Percentiles rank a stretch among this genome's conserved stretches.
Evolutionary conservation across 2,113 vertebrate genomes (phyloP).

Genomic region (Bos javanicus): DNA sequence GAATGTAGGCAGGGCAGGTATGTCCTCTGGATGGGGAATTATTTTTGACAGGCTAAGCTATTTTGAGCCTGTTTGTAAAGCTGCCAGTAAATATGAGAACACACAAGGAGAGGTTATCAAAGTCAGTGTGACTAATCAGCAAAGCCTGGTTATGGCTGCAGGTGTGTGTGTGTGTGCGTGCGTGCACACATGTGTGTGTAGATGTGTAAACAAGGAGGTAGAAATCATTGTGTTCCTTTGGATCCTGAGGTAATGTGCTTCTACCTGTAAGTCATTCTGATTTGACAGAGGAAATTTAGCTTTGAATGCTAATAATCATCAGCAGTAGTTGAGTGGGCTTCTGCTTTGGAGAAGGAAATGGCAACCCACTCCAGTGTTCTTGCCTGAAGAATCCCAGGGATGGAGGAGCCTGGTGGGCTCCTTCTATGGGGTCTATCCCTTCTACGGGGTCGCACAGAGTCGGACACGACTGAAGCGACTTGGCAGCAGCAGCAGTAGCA

Average conservation of each 20-base stretch:
- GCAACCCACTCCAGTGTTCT: background rate
- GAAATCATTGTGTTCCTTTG: background rate
- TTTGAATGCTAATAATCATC: background rate
- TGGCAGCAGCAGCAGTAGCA: background rate
- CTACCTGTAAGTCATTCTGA: background rate
- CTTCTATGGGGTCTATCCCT: background rate
- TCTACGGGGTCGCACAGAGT: background rate
- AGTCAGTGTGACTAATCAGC: background rate
- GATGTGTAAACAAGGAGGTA: background rate
- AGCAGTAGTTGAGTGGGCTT: background rate
- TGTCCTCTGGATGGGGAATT: background rate
- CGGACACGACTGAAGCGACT: rapidly evolving
- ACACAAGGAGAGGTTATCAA: background rate
- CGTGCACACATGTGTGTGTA: background rate
- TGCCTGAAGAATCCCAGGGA: background rate
- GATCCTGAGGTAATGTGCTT: background rate
- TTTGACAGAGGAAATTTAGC: background rate
- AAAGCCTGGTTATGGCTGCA: background rate
- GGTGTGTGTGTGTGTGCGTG: background rate
- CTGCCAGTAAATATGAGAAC: background rate
- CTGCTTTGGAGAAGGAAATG: background rate
- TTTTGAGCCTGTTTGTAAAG: background rate
- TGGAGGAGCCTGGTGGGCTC: background rate
- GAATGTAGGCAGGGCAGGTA: too few relatives aligned
- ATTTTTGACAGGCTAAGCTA: background rate